Conservation (phyloP, 1,140 invertebrate genomes). For the Zaprionus lachaisei region DNA sequence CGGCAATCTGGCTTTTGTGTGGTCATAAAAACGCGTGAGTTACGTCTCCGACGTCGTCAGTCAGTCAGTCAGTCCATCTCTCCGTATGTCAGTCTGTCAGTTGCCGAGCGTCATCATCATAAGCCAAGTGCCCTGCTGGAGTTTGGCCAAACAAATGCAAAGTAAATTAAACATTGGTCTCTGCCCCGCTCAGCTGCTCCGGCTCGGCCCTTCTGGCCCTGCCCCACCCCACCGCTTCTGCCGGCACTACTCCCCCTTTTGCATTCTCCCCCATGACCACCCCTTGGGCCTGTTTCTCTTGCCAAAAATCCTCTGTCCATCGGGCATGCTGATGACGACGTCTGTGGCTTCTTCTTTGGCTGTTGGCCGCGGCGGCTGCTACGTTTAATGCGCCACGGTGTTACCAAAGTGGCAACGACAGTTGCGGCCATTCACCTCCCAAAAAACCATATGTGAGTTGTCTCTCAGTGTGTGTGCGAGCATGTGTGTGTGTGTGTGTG, state of each 20-base stretch:
- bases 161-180: slow-evolving; percentile 68
- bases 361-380: slow-evolving; percentile 61
- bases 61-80: slow-evolving; percentile 31
- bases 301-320: slow-evolving; percentile 56
- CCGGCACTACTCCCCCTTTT: neutral
- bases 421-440: slow-evolving; percentile 82
- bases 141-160: slow-evolving; percentile 77
- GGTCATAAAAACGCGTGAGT: slow-evolving; percentile 76
- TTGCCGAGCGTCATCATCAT: slow-evolving; percentile 46
- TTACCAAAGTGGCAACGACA: slow-evolving; percentile 81
- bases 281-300: slow-evolving; percentile 22
- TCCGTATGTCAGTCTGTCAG: slow-evolving; percentile 45
- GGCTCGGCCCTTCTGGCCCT: slow-evolving; percentile 9
- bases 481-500: slow-evolving; percentile 38
- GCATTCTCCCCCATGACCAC: neutral
- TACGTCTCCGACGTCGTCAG: slow-evolving; percentile 50
- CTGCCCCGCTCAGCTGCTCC: slow-evolving; percentile 41
- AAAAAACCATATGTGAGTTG: slow-evolving; percentile 62
- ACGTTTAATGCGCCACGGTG: slow-evolving; percentile 79
- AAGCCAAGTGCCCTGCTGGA: slow-evolving; percentile 41
- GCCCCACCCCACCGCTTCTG: neutral
- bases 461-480: slow-evolving; percentile 41
- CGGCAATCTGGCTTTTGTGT: slow-evolving; percentile 62
- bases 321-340: slow-evolving; percentile 65
- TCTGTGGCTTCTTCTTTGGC: slow-evolving; percentile 64